phyloP scores from a whole-genome alignment of 2,888 invertebrate genomes.

The Osedax fenrisi region DNA sequence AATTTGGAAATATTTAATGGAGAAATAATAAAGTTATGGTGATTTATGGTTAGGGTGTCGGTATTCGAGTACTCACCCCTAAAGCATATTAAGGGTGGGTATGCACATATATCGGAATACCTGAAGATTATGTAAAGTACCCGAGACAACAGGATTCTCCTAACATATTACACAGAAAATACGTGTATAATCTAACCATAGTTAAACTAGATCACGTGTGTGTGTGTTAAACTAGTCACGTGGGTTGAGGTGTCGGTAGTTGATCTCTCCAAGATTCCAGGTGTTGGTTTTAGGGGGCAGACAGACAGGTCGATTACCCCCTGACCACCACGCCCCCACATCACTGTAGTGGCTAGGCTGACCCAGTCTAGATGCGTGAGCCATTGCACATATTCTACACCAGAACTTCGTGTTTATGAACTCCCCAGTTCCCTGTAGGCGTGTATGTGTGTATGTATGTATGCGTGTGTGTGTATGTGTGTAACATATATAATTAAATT shows the following conservation, averaged over 20 bases:
- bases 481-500: no score
- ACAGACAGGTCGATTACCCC: background rate
- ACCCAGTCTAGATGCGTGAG: constrained; percentile 31
- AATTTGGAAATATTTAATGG: no score
- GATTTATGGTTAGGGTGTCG: no score
- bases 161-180: no score
- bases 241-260: no score
- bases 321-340: background rate
- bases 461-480: background rate
- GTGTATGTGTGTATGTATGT: background rate
- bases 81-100: background rate
- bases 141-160: no score
- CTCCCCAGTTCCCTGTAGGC: constrained; percentile 66
- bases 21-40: no score
- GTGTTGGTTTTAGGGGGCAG: background rate
- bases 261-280: no score
- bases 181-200: no score
- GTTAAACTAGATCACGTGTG: no score
- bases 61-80: no score
- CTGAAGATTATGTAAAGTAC: background rate
- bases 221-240: no score
- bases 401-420: constrained; percentile 90
- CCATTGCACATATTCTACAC: constrained; percentile 69
- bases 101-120: background rate
- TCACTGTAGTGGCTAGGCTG: background rate